Evolutionary conservation across 2,888 invertebrate genomes (phyloP), one percentile per base, ranked within the genome.

Genomic region (Tetropium fuscum): DNA sequence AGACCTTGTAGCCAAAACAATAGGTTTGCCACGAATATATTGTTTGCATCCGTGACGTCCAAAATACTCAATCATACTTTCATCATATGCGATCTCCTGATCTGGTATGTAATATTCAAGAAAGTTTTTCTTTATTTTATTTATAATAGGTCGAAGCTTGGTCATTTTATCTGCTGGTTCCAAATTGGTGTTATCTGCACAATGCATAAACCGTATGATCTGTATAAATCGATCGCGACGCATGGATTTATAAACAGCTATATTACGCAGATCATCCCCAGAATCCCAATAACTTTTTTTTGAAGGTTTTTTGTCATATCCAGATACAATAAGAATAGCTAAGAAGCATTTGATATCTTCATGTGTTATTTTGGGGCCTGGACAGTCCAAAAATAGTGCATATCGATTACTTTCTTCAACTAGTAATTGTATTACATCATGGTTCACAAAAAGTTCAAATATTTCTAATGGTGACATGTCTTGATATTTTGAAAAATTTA

Each of bases 1-100:
- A 76, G 44, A 73, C 60, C 65, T 78, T 76, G 48, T 68, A 77
- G 4, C 72, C 70, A 66, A 76, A 76, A 38, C 72, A 30, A 77
- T 77, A 2, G 74, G 75, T 40, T 78, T 79, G 7, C 74, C 73
- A 13, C 69, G 59, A 2, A 77, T 63, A 60, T 69, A 76, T 57
- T 74, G 74, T 36, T 77, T 75, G 25, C 67, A 74, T 10, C 64
- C 22, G 60, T 74, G 71, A 5, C 30, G 13, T 3, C 45, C 45
- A 15, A 30, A 45, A 30, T 45, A 32, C 10, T 30, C 10, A 2
- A 40, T 20, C 40, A 40, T 40, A 10, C 19, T 20, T 40, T 40
- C 18, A 18, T 40, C 48, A 6, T 62, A 40, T 4, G 32, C 30
- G 8, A 60, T 7, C 8, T 53, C 8, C 10, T 66, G 20, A 41